These are phyloP conservation scores for Pocillopora verrucosa DNA, from an alignment of 64 coral and sea anemone genomes.

Conservation along the genomic window DNA sequence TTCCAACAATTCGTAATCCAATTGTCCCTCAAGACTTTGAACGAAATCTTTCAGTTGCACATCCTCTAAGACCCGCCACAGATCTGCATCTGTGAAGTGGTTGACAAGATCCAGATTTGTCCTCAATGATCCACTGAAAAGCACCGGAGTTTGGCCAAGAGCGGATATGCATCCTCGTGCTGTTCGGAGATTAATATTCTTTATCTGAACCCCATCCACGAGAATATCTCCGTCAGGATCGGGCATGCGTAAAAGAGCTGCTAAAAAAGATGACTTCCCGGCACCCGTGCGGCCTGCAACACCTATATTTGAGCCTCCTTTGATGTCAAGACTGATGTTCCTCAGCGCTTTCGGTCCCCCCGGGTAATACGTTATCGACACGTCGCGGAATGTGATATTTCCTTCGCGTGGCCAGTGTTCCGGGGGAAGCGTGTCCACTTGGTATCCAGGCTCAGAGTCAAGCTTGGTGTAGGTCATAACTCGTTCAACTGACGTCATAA, in stretches of 20 bases:
- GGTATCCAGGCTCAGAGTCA: slow-evolving; percentile 61
- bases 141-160: slow-evolving; percentile 27
- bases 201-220: slow-evolving; percentile 24
- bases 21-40: background rate
- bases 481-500: no score
- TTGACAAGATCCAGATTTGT: slow-evolving; percentile 27
- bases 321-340: slow-evolving; percentile 47
- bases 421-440: slow-evolving; percentile 41
- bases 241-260: slow-evolving; percentile 61
- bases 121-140: slow-evolving; percentile 43
- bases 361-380: no score
- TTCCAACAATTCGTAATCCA: slow-evolving; percentile 10
- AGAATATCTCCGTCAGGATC: slow-evolving; percentile 43
- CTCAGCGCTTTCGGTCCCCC: no score
- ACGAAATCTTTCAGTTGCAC: slow-evolving; percentile 26
- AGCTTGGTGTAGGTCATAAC: no score
- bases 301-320: slow-evolving; percentile 47
- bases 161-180: slow-evolving; percentile 24
- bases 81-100: background rate
- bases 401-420: slow-evolving; percentile 51
- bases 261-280: slow-evolving; percentile 56
- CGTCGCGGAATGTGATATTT: no score
- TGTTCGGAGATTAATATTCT: slow-evolving; percentile 2
- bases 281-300: slow-evolving; percentile 63
- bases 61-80: slow-evolving; percentile 31